phyloP scores from a whole-genome alignment of 2,113 vertebrate genomes.

The Rutilus rutilus region DNA sequence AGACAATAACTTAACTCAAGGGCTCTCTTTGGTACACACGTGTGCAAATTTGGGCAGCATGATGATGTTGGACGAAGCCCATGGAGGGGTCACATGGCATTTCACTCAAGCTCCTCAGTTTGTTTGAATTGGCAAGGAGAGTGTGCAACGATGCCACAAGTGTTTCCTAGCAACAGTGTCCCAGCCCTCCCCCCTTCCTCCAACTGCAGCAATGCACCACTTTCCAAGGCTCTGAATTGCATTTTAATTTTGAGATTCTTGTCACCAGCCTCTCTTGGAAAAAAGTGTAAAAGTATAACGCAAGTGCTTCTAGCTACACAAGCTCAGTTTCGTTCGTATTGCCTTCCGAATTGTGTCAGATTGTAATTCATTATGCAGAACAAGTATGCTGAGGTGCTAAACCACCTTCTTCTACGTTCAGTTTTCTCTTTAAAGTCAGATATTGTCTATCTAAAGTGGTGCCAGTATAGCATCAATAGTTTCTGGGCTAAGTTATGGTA shows the following conservation, averaged over 20 bases:
- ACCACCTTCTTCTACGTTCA: background rate
- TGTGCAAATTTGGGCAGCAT: conserved; percentile 12
- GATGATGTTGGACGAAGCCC: conserved; percentile 26
- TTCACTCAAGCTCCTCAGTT: conserved; percentile 64
- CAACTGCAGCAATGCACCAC: conserved; percentile 78
- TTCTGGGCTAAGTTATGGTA: background rate
- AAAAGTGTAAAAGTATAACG: background rate
- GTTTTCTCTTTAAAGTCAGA: background rate
- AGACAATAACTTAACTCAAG: conserved; percentile 7
- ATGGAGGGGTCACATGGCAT: conserved; percentile 63
- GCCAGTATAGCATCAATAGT: background rate
- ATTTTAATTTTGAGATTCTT: conserved; percentile 65
- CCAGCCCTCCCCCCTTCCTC: conserved; percentile 27
- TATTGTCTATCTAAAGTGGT: background rate
- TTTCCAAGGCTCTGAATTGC: conserved; percentile 72
- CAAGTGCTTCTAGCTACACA: background rate
- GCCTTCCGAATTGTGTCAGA: background rate
- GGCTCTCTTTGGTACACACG: background rate
- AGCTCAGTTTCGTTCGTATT: background rate
- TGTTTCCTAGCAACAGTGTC: conserved; percentile 82
- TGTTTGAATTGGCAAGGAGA: conserved; percentile 63
- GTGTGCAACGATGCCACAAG: conserved; percentile 74
- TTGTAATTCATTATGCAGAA: background rate
- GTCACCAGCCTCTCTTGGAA: conserved; percentile 1
- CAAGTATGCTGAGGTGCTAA: background rate